Base-by-base conservation (phyloP, 2,888 invertebrate species). In the Frankliniella intonsa region DNA sequence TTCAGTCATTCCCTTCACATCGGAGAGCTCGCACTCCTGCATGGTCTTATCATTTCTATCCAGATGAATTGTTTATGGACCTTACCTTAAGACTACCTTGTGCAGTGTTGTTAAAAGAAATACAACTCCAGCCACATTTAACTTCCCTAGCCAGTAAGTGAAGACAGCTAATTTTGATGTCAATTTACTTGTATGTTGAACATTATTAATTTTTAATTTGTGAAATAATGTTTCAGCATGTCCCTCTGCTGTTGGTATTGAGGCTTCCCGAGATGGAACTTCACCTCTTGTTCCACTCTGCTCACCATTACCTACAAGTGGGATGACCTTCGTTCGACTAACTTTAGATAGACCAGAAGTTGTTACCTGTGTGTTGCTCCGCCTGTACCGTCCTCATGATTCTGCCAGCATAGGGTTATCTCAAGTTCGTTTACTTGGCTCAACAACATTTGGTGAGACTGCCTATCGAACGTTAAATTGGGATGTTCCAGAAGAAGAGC, bases 21-120 rank as follows among this genome's bases (percentile, higher is more conserved):
- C 90, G 96, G 79, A 90, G 97, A 76, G 95, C 96, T 38, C 91
- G 97, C 83, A 94, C 95, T 1, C 95, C 97, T 8, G 94, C 97
- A n/a, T 98, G 97, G 97, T 94, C 95, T 51, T 97, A 97, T 89
- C 96, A 97, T 89, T 98, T 97, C 89, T 97, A 96, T 89, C 95
- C 95, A 51, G 92, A 93, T 85, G 96, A 97, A 88, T 94, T 94
- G 69, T 95, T 95, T 89, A 94, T 97, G 0, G 97, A 97, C 87
- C 90, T 98, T 80, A 94, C 94, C 9, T 91, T 98, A 81, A 92
- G 93, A 38, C 89, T 98, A 85, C 97, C 97, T 0, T 96, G 96
- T 87, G 96, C 97, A 22, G 93, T 97, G 86, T 90, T 96, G 84
- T 89, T 98, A 82, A 93, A 94, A 85, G 97, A 97, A 89, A 94